Conservation (phyloP, 2,113 vertebrate species). For the Megaceryle torquata region DNA sequence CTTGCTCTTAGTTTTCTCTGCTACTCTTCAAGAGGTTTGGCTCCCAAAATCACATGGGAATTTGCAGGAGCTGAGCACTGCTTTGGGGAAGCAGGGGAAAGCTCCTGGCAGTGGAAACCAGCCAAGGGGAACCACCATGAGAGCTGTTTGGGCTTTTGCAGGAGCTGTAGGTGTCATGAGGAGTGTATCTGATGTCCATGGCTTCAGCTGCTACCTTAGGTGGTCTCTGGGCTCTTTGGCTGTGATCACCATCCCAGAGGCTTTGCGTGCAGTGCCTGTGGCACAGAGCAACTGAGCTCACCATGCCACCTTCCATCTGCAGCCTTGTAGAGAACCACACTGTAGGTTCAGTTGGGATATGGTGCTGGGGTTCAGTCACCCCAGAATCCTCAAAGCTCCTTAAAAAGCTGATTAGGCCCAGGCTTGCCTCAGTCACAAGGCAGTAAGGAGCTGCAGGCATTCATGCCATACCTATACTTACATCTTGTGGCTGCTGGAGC, state of each 20-base stretch:
- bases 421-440: not conserved
- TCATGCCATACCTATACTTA: fast-evolving
- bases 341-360: not conserved
- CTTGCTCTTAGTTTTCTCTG: not conserved
- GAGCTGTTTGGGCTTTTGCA: not conserved
- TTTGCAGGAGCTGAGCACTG: not conserved
- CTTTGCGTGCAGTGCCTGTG: not conserved
- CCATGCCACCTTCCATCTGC: not conserved
- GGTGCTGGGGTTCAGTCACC: not conserved
- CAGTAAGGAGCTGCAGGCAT: not conserved
- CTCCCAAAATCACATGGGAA: not conserved
- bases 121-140: not conserved
- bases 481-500: not conserved
- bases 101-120: not conserved
- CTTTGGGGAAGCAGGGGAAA: not conserved
- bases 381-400: not conserved
- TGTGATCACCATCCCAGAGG: not conserved
- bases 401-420: not conserved
- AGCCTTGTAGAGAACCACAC: fast-evolving
- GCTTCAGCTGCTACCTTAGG: not conserved
- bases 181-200: not conserved
- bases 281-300: fast-evolving
- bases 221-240: not conserved
- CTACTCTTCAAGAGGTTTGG: not conserved
- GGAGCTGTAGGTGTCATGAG: not conserved